Conservation (phyloP, 2,888 invertebrate genomes). For the Caenorhabditis uteleia region DNA sequence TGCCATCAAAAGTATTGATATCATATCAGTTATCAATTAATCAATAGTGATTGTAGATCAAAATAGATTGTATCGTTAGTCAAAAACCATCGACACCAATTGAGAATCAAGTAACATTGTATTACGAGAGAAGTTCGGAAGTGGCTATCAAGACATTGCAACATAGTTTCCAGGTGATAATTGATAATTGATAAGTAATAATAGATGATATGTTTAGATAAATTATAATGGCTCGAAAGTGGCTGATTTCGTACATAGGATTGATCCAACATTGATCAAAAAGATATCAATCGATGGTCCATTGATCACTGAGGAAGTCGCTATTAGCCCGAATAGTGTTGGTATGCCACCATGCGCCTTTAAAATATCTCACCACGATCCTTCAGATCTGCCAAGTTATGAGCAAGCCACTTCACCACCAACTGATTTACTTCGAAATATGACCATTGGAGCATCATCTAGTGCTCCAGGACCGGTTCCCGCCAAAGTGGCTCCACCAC, state of each 20-base stretch:
- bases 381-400: conserved; percentile 18
- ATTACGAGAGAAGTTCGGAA: not conserved
- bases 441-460: not conserved
- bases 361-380: too few species aligned
- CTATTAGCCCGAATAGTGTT: conserved; percentile 5
- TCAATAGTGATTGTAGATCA: conserved; percentile 9
- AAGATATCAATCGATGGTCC: conserved; percentile 18
- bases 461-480: not conserved
- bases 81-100: conserved; percentile 21
- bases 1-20: conserved; percentile 11
- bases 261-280: conserved; percentile 10
- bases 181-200: not conserved
- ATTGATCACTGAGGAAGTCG: conserved; percentile 34
- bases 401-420: conserved; percentile 34
- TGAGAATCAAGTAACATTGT: conserved; percentile 8
- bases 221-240: conserved; percentile 20
- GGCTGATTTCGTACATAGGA: conserved; percentile 30
- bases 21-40: not conserved
- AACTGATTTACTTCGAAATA: conserved; percentile 12
- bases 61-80: conserved; percentile 25
- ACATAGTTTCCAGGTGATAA: conserved; percentile 27
- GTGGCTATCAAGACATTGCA: conserved; percentile 15
- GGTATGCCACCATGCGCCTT: too few species aligned
- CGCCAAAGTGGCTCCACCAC: conserved; percentile 2
- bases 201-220: conserved; percentile 11